phyloP scores from a whole-genome alignment of 1,140 invertebrate species.

The Drosophila grimshawi region DNA sequence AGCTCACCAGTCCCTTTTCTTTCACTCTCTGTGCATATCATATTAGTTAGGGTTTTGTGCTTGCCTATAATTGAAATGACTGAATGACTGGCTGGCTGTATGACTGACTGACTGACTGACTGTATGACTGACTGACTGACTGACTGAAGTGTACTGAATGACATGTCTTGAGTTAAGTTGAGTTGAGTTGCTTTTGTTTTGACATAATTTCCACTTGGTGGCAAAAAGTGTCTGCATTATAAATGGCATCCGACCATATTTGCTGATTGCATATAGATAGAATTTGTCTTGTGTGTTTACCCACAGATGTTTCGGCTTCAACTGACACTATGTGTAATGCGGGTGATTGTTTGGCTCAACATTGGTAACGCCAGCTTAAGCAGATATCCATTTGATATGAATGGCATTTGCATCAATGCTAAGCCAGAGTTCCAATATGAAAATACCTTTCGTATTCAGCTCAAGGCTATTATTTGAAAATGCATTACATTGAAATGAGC shows the following conservation, averaged over 20 bases:
- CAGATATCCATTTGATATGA: slow-evolving; percentile 9
- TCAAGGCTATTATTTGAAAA: slow-evolving; percentile 1
- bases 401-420: slow-evolving; percentile 24
- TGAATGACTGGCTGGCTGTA: slow-evolving; percentile 27
- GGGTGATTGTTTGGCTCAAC: slow-evolving; percentile 15
- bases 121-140: neutral
- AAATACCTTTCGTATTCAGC: neutral
- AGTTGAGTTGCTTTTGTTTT: slow-evolving; percentile 69
- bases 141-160: neutral
- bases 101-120: slow-evolving; percentile 7
- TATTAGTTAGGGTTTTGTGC: slow-evolving; percentile 72
- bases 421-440: neutral
- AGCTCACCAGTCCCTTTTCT: slow-evolving; percentile 6
- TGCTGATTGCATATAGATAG: slow-evolving; percentile 80
- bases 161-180: slow-evolving; percentile 45
- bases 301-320: slow-evolving; percentile 25
- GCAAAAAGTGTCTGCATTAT: slow-evolving; percentile 66
- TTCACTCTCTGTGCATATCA: slow-evolving; percentile 52
- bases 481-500: neutral
- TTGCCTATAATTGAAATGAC: slow-evolving; percentile 69
- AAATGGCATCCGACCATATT: slow-evolving; percentile 61
- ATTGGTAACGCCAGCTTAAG: neutral
- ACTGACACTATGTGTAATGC: slow-evolving; percentile 17
- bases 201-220: slow-evolving; percentile 76
- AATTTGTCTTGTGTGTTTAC: slow-evolving; percentile 64